These are phyloP conservation scores for Edolisoma coerulescens DNA, from an alignment of 2,113 vertebrate genomes.

Conservation along the genomic window DNA sequence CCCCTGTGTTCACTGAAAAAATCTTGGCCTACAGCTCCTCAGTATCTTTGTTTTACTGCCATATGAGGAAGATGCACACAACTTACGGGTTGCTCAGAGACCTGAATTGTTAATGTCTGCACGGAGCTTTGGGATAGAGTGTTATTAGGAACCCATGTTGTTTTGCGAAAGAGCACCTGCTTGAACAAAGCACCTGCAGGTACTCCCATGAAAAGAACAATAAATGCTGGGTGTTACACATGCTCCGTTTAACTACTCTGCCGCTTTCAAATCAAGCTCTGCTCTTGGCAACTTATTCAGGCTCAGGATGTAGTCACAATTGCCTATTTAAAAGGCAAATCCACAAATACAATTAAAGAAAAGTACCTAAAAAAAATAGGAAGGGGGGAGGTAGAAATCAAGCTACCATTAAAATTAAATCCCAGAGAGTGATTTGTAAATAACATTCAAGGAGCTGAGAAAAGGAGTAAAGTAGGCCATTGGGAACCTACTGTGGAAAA, in stretches of 20 bases:
- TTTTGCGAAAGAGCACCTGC: conserved; percentile 25
- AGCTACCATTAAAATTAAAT: conserved; percentile 77
- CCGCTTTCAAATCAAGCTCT: conserved; percentile 44
- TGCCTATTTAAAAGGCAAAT: conserved; percentile 73
- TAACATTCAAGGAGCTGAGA: conserved; percentile 70
- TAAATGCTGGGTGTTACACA: conserved; percentile 26
- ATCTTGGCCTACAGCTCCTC: neutral
- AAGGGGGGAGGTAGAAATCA: conserved; percentile 45
- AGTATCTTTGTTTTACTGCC: neutral
- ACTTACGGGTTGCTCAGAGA: neutral
- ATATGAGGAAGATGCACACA: neutral
- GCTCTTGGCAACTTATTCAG: conserved; percentile 49
- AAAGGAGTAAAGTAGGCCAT: conserved; percentile 71
- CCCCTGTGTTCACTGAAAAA: neutral
- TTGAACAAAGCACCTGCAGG: conserved; percentile 49
- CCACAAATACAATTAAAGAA: conserved; percentile 77
- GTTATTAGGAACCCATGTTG: neutral
- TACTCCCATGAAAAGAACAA: conserved; percentile 34
- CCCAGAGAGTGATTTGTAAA: conserved; percentile 76
- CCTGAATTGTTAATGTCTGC: neutral
- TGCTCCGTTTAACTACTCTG: conserved; percentile 1
- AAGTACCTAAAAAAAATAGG: conserved; percentile 51
- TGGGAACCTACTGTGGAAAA: conserved; percentile 62
- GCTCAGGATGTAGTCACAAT: conserved; percentile 58
- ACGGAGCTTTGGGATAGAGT: neutral